Evolutionary conservation across 2,113 vertebrate species (phyloP), one percentile per base, ranked within the genome.

Genomic region (Zosterops borbonicus): DNA sequence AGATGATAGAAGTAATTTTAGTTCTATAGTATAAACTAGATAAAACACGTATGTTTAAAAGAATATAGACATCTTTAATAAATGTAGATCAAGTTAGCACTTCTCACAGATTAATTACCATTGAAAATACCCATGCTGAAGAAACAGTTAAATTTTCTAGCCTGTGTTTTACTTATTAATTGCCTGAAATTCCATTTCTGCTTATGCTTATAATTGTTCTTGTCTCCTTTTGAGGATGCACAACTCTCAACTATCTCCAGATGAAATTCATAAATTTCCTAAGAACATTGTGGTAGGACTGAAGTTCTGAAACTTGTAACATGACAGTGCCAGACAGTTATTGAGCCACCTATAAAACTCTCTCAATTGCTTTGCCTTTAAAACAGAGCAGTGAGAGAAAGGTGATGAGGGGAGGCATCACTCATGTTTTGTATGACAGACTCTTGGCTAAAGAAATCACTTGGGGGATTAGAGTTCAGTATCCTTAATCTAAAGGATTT

Each of bases 401-500:
- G 58, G 49, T 92, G 79, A 64, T 56, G n/a, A 92, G 8, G 37
- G 53, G 27, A 92, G 8, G 25, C 44, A 83, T 83, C 69, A 39
- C n/a, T 95, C 63, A 69, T 76, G 46, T 86, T 92, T 85, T 73
- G 5, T 86, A 56, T 80, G 63, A 94, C 83, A 92, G 58, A 76
- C 28, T 60, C 27, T 73, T 80, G 22, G 62, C 76, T 92, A 88
- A 60, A 80, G 53, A 73, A 92, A 77, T 80, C 53, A 49, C 63
- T 76, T 83, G 68, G 64, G 59, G 56, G 5, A 77, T 69, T 73
- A 39, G 46, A 77, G 33, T 70, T 87, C 60, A 65, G 6, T 46
- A 58, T 91, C 29, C 29, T 81, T 91, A 91, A 86, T 67, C 18
- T 87, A 78, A 83, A 70, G 42, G 10, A 53, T 65, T 95, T 86